A percentile compares a stretch with the other conserved stretches of the same genome.
These are phyloP conservation scores for Ichneumoninae sp. DNA, from an alignment of 2,888 invertebrate genomes.

Conservation along the genomic window DNA sequence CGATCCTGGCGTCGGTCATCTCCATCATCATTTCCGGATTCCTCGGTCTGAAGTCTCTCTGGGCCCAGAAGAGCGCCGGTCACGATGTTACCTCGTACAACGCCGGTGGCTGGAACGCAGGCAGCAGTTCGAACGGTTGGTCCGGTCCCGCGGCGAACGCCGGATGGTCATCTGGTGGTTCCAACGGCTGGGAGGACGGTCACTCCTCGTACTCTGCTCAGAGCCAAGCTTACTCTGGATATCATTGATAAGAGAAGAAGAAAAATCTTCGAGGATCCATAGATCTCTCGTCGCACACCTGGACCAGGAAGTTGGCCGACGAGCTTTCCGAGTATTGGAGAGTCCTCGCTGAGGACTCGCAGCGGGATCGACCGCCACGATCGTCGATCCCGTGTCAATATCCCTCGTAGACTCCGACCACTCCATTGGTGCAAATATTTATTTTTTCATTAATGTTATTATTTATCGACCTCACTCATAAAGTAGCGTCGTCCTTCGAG, in stretches of 20 bases:
- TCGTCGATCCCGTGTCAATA: conserved; percentile 26
- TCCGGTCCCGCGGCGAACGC: conserved; percentile 56
- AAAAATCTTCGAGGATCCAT: conserved; percentile 12
- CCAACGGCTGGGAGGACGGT: conserved; percentile 79
- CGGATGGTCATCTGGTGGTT: conserved; percentile 73
- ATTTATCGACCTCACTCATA: conserved; percentile 55
- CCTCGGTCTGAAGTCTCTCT: conserved; percentile 82
- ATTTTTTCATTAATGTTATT: conserved; percentile 55
- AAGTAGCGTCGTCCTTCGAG: conserved; percentile 48
- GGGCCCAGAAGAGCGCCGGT: conserved; percentile 77
- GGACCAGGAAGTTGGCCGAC: conserved; percentile 14
- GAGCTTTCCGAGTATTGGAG: conserved; percentile 21
- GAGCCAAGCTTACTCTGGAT: conserved; percentile 79
- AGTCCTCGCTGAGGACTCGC: conserved; percentile 24
- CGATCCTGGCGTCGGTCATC: conserved; percentile 86
- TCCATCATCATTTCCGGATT: conserved; percentile 87
- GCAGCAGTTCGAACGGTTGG: conserved; percentile 69
- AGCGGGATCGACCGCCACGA: conserved; percentile 26
- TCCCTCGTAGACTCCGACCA: conserved; percentile 35
- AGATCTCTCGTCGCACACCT: not conserved
- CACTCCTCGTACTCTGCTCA: conserved; percentile 74
- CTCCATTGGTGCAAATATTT: conserved; percentile 61
- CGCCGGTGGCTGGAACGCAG: conserved; percentile 73
- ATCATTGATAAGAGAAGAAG: conserved; percentile 71
- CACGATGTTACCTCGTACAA: conserved; percentile 81